Conservation (phyloP, 2,113 vertebrate genomes). For the Siniperca chuatsi region DNA sequence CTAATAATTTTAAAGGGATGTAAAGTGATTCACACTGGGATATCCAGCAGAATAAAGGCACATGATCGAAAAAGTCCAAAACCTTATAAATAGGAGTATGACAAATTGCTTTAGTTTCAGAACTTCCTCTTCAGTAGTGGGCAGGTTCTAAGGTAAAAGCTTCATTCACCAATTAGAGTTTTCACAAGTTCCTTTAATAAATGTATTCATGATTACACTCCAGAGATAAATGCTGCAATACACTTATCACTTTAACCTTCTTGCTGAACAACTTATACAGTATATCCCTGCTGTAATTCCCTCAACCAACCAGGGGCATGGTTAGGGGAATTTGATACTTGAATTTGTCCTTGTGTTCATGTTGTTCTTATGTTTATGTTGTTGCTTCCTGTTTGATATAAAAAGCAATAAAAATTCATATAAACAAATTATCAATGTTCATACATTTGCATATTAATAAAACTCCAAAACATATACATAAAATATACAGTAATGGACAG, state of each 20-base stretch:
- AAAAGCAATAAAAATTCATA: neutral
- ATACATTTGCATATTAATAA: constrained; percentile 34
- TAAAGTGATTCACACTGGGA: constrained; percentile 41
- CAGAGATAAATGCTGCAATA: constrained; percentile 4
- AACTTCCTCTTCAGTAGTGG: neutral
- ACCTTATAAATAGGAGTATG: constrained; percentile 12
- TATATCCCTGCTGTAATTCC: neutral
- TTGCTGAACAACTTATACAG: neutral
- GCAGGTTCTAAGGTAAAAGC: constrained; percentile 8
- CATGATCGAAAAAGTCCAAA: constrained; percentile 19
- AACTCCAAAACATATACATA: constrained; percentile 27
- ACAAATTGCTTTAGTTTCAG: constrained; percentile 27
- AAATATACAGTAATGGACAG: constrained; percentile 21
- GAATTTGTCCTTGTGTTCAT: neutral
- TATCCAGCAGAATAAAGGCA: constrained; percentile 15
- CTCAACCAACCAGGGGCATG: neutral
- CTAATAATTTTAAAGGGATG: constrained; percentile 20
- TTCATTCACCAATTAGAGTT: constrained; percentile 27
- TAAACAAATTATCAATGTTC: constrained; percentile 22
- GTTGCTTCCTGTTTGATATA: neutral
- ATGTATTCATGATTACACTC: constrained; percentile 7
- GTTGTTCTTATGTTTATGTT: neutral
- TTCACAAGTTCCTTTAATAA: constrained; percentile 31
- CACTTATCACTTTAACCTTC: neutral
- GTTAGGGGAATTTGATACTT: neutral